These are phyloP conservation scores for Cichlasoma orientale DNA, from an alignment of 2,797 vertebrate genomes.

Conservation along the genomic window DNA sequence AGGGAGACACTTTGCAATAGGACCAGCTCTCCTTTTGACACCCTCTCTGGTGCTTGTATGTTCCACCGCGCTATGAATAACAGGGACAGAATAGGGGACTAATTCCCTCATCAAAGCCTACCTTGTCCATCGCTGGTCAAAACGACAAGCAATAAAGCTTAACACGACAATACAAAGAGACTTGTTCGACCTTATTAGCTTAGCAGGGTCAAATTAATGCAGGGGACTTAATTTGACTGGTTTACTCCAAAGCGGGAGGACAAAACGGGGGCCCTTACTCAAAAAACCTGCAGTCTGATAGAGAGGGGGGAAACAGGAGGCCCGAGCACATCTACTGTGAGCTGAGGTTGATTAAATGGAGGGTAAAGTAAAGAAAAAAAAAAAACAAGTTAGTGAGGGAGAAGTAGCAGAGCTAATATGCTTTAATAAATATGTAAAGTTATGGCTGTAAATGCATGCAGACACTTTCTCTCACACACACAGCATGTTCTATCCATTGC, in stretches of 20 bases:
- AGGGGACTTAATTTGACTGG: constrained; percentile 91
- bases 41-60: constrained; percentile 97
- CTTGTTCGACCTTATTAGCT: constrained; percentile 99
- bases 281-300: constrained; percentile 38
- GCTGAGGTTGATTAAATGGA: constrained; percentile 50
- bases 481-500: constrained; percentile 71
- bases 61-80: constrained; percentile 99
- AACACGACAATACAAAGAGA: constrained; percentile 94
- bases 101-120: constrained; percentile 99
- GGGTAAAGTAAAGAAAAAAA: background rate
- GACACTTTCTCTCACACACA: constrained; percentile 59
- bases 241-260: constrained; percentile 81
- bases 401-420: constrained; percentile 61
- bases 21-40: constrained; percentile 99
- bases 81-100: constrained; percentile 97
- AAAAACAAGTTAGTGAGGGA: constrained; percentile 22
- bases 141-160: constrained; percentile 99
- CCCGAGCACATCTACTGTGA: constrained; percentile 15
- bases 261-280: constrained; percentile 60
- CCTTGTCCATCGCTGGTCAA: constrained; percentile 99
- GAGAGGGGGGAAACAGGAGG: constrained; percentile 26
- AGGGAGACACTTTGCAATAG: constrained; percentile 99
- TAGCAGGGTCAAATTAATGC: constrained; percentile 99
- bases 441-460: constrained; percentile 61
- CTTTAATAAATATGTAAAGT: constrained; percentile 80